These are phyloP conservation scores for Heliornis fulica DNA, from an alignment of 2,113 vertebrate species.

Conservation along the genomic window DNA sequence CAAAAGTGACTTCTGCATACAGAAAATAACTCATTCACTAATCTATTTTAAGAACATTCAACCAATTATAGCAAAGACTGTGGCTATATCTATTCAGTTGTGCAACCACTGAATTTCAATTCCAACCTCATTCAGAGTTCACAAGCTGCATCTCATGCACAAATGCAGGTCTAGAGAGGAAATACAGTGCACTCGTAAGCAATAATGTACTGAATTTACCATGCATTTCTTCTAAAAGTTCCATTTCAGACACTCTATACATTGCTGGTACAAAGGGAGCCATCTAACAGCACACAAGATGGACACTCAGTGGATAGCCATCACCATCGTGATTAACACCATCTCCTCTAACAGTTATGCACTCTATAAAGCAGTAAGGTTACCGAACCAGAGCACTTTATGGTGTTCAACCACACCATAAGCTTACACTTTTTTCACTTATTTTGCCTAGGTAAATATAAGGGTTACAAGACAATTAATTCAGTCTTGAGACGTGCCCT, in stretches of 20 bases:
- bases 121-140: background rate
- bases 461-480: accelerated
- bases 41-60: background rate
- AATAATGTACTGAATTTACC: background rate
- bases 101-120: background rate
- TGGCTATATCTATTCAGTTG: background rate
- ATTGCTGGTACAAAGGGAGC: background rate
- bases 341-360: background rate
- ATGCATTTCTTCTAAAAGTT: background rate
- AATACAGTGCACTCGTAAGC: background rate
- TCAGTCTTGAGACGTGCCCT: background rate
- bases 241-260: background rate
- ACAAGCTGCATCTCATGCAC: background rate
- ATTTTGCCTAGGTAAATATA: background rate
- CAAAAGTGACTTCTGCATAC: background rate
- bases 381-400: background rate
- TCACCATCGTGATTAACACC: background rate
- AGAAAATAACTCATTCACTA: background rate
- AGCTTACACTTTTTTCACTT: background rate
- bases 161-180: background rate
- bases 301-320: background rate
- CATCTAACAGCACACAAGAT: background rate
- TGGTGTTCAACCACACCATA: background rate
- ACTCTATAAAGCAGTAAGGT: background rate
- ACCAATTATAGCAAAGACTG: background rate